Conservation (phyloP, 2,113 vertebrate genomes). For the Marcusenius ussheri region DNA sequence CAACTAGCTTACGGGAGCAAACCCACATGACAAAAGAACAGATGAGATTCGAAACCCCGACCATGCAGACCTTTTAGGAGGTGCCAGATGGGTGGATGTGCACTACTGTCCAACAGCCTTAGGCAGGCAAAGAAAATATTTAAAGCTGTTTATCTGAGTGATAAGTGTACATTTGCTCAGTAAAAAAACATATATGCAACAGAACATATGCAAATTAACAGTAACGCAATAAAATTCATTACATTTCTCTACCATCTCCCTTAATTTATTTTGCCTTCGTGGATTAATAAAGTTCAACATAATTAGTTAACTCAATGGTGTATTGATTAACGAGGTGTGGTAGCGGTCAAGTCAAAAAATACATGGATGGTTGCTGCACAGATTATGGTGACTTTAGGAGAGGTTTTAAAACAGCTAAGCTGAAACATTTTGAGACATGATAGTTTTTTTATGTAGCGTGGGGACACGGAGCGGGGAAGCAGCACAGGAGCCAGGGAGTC, state of each 20-base stretch:
- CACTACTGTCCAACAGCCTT: neutral
- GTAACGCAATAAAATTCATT: neutral
- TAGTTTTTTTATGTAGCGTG: neutral
- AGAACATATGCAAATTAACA: neutral
- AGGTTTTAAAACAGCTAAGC: neutral
- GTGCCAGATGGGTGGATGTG: neutral
- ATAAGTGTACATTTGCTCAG: neutral
- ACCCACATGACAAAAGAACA: neutral
- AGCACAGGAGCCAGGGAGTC: too few relatives aligned
- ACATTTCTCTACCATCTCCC: neutral
- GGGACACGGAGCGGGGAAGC: too few relatives aligned
- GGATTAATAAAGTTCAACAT: neutral
- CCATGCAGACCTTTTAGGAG: neutral
- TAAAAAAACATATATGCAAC: neutral
- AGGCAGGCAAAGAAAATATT: neutral
- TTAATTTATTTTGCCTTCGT: neutral
- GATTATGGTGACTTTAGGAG: neutral
- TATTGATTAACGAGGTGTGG: too few relatives aligned
- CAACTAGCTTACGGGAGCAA: neutral
- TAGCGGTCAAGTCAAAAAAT: neutral
- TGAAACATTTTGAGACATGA: neutral
- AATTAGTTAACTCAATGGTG: too few relatives aligned
- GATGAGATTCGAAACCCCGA: neutral
- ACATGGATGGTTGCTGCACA: neutral
- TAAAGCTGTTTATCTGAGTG: neutral